Evolutionary conservation across 2,797 vertebrate genomes (phyloP), one percentile per base, ranked within the genome.

Genomic region (Poeciliopsis paucimaculata): DNA sequence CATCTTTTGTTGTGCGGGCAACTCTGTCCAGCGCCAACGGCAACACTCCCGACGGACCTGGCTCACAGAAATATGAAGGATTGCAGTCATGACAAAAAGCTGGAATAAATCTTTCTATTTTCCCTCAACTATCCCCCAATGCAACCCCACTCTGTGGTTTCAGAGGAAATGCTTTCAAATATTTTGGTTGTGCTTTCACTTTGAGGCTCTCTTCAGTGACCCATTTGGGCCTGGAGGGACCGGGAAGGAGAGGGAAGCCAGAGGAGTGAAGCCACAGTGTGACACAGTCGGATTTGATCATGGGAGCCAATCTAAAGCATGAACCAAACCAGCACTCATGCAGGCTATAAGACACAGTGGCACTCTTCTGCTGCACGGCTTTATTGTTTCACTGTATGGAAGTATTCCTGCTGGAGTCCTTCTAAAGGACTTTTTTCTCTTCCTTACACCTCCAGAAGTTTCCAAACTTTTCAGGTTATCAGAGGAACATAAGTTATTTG

Each of bases 1-100:
- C 80, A 82, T 82, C 92, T 93, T 95, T 93, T 95, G 91, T 94
- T 93, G 90, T 89, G 57, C 62, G 23, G 72, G 86, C 83, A 85
- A 79, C 84, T 93, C 90, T 86, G 89, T 90, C 89, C 92, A 87
- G 46, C 43, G 88, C 91, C 88, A 79, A 77, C 77, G 91, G 87
- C 88, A 41, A 73, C 7, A 73, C 78, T 93, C 93, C 90, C 91
- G 72, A 43, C 76, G 85, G 89, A 49, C 77, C 74, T 9, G 0
- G 43, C 87, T 84, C 83, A 77, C 76, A 89, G 34, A 83, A 90
- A 89, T 82, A 92, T 87, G 87, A 90, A 87, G 86, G 85, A 90
- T 76, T 73, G 86, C 88, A 91, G 83, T 82, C 73, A 74, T 80
- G 88, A 88, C 82, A 92, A 92, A 92, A 91, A 92, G 87, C 86